Evolutionary conservation across 2,888 invertebrate genomes (phyloP).

Genomic region (Noctua fimbriata): DNA sequence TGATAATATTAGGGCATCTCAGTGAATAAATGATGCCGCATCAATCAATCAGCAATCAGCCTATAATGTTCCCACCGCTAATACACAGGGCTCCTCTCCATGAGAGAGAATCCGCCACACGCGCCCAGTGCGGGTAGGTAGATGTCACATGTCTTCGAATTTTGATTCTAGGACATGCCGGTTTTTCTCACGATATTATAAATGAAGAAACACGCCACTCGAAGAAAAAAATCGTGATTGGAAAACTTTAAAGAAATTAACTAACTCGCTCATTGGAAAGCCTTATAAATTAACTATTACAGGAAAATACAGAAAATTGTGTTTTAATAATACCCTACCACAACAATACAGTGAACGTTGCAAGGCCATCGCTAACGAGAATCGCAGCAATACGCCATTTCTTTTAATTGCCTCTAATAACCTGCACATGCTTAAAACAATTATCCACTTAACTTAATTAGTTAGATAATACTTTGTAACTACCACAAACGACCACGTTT

Average conservation of each 20-base stretch:
- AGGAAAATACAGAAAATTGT: slow-evolving; percentile 15
- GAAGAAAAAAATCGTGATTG: not conserved
- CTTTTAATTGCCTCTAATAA: slow-evolving; percentile 10
- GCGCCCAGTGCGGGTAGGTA: too few species aligned
- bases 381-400: slow-evolving; percentile 15
- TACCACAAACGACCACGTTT: slow-evolving; percentile 7
- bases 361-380: slow-evolving; percentile 5
- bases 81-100: too few species aligned
- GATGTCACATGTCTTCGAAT: too few species aligned
- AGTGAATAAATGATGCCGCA: too few species aligned
- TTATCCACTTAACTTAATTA: slow-evolving; percentile 30
- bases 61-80: too few species aligned
- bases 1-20: not conserved
- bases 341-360: not conserved
- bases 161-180: too few species aligned
- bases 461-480: slow-evolving; percentile 1
- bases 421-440: slow-evolving; percentile 27
- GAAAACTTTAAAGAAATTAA: not conserved
- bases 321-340: not conserved
- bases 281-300: not conserved
- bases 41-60: too few species aligned
- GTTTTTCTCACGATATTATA: too few species aligned
- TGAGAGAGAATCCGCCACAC: too few species aligned
- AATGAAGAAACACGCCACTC: not conserved
- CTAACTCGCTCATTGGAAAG: too few species aligned